These are phyloP conservation scores for Oasisia sp. DNA, from an alignment of 2,888 invertebrate genomes.

Conservation along the genomic window DNA sequence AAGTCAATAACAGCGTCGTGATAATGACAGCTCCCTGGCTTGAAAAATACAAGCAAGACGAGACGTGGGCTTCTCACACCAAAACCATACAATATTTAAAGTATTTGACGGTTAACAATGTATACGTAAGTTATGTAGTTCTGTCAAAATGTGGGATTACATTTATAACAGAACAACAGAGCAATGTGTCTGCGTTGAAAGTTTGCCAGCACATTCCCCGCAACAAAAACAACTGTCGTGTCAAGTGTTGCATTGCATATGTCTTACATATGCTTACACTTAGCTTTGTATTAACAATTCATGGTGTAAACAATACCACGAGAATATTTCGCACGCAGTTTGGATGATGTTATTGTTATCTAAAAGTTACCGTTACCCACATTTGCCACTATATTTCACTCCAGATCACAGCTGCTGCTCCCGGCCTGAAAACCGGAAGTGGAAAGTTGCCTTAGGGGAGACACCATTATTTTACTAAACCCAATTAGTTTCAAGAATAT, in stretches of 20 bases:
- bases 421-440: not conserved
- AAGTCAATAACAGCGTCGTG: not conserved
- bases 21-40: conserved; percentile 4
- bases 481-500: not conserved
- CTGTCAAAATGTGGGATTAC: not conserved
- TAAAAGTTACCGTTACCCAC: not conserved
- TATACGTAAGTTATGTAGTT: not conserved
- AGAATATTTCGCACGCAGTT: not conserved
- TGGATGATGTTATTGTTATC: not conserved
- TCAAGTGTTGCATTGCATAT: not conserved
- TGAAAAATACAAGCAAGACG: not conserved
- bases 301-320: not conserved
- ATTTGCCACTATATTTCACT: not conserved
- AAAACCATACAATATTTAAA: not conserved
- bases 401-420: not conserved
- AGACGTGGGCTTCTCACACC: not conserved
- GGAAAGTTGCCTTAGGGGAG: not conserved
- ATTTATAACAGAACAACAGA: not conserved
- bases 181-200: not conserved
- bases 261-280: not conserved
- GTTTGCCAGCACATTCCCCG: not conserved
- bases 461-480: not conserved
- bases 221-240: not conserved
- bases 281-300: not conserved
- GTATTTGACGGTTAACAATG: not conserved